These are phyloP conservation scores for Euplexia lucipara DNA, from an alignment of 2,888 invertebrate genomes.

Conservation along the genomic window DNA sequence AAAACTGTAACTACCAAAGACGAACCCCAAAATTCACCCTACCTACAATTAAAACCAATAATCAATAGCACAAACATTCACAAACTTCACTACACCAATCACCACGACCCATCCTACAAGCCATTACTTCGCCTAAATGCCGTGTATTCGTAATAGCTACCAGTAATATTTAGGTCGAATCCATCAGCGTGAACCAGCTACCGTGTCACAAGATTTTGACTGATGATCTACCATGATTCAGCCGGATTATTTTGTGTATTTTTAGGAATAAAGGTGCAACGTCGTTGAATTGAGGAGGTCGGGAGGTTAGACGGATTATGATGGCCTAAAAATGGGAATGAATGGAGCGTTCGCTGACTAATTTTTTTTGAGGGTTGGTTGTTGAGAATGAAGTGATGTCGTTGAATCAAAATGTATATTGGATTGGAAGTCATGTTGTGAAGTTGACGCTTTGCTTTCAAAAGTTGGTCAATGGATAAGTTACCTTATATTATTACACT, in stretches of 20 bases:
- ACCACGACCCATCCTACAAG: background rate
- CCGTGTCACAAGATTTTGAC: constrained; percentile 63
- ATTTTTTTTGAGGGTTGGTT: background rate
- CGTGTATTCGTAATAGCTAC: constrained; percentile 43
- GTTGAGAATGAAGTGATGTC: background rate
- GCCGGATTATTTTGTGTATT: constrained; percentile 46
- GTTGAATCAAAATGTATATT: background rate
- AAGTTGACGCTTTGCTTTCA: no score
- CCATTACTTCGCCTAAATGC: constrained; percentile 41
- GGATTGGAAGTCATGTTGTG: background rate
- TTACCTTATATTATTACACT: no score
- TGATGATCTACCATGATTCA: constrained; percentile 59
- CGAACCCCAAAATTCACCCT: background rate
- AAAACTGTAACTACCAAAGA: background rate
- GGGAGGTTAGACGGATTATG: background rate
- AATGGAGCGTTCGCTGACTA: background rate
- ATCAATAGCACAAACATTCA: background rate
- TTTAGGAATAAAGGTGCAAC: constrained; percentile 42
- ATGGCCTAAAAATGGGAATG: constrained; percentile 1
- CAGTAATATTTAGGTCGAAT: constrained; percentile 65
- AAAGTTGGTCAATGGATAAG: no score
- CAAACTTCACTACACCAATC: background rate
- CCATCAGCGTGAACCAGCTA: constrained; percentile 56
- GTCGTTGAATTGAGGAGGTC: constrained; percentile 9
- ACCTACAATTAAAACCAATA: background rate